Conservation (phyloP, 2,113 vertebrate species). For the Caloenas nicobarica region DNA sequence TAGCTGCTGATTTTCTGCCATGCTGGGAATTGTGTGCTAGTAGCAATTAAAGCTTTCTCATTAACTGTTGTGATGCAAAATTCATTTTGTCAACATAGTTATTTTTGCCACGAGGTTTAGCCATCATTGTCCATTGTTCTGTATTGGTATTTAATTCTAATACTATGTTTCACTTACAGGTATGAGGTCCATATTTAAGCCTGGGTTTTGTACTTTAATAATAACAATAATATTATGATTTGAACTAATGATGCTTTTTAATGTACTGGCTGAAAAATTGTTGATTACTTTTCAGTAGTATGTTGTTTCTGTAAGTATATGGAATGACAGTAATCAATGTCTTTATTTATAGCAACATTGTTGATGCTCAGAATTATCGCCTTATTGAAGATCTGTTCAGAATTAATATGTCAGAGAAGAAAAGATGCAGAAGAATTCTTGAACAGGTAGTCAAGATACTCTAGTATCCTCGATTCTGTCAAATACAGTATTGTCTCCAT, state of each 20-base stretch:
- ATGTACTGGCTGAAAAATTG: neutral
- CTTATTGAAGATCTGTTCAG: conserved; percentile 96
- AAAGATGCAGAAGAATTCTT: conserved; percentile 91
- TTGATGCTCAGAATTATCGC: conserved; percentile 93
- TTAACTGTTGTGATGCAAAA: neutral
- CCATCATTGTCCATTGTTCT: fast-evolving
- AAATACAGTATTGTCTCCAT: neutral
- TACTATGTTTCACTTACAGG: neutral
- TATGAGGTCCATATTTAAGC: neutral
- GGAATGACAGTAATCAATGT: neutral
- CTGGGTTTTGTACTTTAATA: neutral
- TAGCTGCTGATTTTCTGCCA: neutral
- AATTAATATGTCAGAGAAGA: conserved; percentile 92
- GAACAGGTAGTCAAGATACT: conserved; percentile 84
- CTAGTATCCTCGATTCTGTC: neutral
- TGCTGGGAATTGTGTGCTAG: neutral
- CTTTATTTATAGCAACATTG: conserved; percentile 88
- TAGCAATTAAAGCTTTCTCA: neutral
- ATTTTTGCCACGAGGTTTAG: neutral
- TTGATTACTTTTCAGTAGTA: neutral
- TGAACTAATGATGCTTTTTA: neutral
- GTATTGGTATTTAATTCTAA: neutral
- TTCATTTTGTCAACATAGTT: neutral
- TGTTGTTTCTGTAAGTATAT: neutral
- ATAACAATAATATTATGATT: neutral